Base-by-base conservation (phyloP, 2,888 invertebrate genomes). In the Tethea ocularis region DNA sequence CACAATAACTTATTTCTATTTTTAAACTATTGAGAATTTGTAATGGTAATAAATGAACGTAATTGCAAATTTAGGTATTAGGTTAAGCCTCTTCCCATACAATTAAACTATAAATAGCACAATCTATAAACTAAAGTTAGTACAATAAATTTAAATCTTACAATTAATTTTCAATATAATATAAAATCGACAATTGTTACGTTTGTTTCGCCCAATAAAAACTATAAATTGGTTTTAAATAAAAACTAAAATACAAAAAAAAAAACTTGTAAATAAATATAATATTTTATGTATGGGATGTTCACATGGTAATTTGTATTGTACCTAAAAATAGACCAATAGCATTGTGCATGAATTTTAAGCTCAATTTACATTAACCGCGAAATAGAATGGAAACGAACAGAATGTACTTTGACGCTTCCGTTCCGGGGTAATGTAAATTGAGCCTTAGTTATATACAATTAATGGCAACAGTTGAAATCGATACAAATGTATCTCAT, bases 31-130 rank as follows among this genome's bases (percentile, higher is more conserved):
- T 20, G 20, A 46, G 46, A 46, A 20, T 46, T 46, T 46, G n/a
- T 17, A 46, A 46, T 46, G 20, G 41, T 41, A 8, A 41, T 17
- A 17, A 46, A 10, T 0, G 17, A 7, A 15, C 1, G 5, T 36
- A 15, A 36, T 15, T 29, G 29, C 0, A 36, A 13, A 36, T 36
- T 2, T 36, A 15, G 13, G 7, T 20, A 59, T 58, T 60, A 57
- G 58, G 64, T 59, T 57, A 61, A 73, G 73, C 73, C 74, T 74
- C 73, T 72, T 66, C 63, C 64, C 58, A 59, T 57, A 56, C 62
- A 66, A 61, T 57, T 57, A 64, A 67, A 61, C 61, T 61, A 62
- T 62, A 63, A 68, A 62, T 55, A 63, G 67, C 64, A 57, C 59
- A 62, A 68, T 57, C 59, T 61, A 57, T 64, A 63, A 65, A 58